Evolutionary conservation across 2,113 vertebrate genomes (phyloP).

Genomic region (Cebidichthys violaceus): DNA sequence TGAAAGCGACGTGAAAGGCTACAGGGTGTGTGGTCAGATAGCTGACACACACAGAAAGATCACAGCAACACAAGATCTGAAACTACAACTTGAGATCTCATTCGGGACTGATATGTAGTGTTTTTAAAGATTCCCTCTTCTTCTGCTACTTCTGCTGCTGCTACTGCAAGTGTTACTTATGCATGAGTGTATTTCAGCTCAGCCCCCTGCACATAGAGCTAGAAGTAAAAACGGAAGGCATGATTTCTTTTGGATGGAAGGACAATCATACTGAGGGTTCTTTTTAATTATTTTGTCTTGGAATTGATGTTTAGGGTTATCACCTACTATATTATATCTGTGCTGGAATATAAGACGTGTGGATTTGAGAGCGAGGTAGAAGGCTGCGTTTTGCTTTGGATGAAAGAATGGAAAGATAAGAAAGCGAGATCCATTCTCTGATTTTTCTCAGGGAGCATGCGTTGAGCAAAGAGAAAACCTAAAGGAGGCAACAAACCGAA

Average conservation of each 20-base stretch:
- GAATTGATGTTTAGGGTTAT: slow-evolving; percentile 31
- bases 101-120: slow-evolving; percentile 48
- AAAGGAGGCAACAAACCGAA: slow-evolving; percentile 15
- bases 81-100: slow-evolving; percentile 33
- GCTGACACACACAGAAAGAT: slow-evolving; percentile 14
- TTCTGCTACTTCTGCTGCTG: slow-evolving; percentile 75
- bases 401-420: slow-evolving; percentile 11
- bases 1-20: slow-evolving; percentile 35
- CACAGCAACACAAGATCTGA: slow-evolving; percentile 9
- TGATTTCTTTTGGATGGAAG: slow-evolving; percentile 60
- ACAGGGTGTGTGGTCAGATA: slow-evolving; percentile 49
- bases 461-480: slow-evolving; percentile 24
- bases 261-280: slow-evolving; percentile 66
- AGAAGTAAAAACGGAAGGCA: slow-evolving; percentile 60
- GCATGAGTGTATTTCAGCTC: slow-evolving; percentile 78
- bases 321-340: slow-evolving; percentile 20
- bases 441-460: slow-evolving; percentile 66
- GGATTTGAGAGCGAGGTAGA: slow-evolving; percentile 14
- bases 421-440: slow-evolving; percentile 33
- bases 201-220: slow-evolving; percentile 58
- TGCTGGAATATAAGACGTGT: slow-evolving; percentile 10
- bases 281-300: slow-evolving; percentile 4
- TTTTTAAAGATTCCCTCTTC: slow-evolving; percentile 60
- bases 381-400: slow-evolving; percentile 3
- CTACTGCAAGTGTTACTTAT: slow-evolving; percentile 87